Base-by-base conservation (phyloP, 2,888 invertebrate genomes). In the Drosophila pseudotalamancana region DNA sequence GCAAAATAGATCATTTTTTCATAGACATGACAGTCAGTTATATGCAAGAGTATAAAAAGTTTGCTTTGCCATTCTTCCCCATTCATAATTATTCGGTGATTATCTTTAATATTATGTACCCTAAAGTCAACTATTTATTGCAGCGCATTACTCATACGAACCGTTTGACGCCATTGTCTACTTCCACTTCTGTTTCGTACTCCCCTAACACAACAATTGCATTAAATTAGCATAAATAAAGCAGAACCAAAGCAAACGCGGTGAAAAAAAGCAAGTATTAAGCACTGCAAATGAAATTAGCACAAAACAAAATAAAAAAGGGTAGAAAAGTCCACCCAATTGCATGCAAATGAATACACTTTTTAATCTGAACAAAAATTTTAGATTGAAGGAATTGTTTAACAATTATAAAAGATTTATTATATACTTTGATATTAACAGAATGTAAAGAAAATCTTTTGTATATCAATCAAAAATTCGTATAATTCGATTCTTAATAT, bases 221-320 rank as follows among this genome's bases (percentile, higher is more conserved):
- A 81, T 77, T 77, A 69, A 77, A 74, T 81, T 72, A 54, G 45
- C 67, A 84, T 81, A 63, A 75, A 77, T 67, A 75, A 68, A 57
- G 45, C 18, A 64, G 42, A 23, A 35, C 19, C 48, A 39, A 42
- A 49, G n/a, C n/a, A 45, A 70, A 34, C 40, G 31, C 21, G n/a
- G 29, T 16, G 56, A 55, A 51, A 61, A 62, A 54, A 70, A 64
- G 49, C 62, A 76, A 53, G 42, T 54, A 56, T 56, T 59, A 68
- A 72, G 61, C 61, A 55, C 49, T 56, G 43, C 56, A 67, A 65
- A 70, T 64, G 48, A 65, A 75, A 70, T 70, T 62, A 78, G 57
- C 49, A 60, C 50, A 54, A 55, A 48, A 18, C 8, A 27, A 18
- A n/a, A 29, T 4, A 29, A 8, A 11, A 43, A 18, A 25, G 6